A percentile compares a stretch with the other conserved stretches of the same genome.
Conservation (phyloP, 1,140 invertebrate genomes). For the Capitella teleta region DNA sequence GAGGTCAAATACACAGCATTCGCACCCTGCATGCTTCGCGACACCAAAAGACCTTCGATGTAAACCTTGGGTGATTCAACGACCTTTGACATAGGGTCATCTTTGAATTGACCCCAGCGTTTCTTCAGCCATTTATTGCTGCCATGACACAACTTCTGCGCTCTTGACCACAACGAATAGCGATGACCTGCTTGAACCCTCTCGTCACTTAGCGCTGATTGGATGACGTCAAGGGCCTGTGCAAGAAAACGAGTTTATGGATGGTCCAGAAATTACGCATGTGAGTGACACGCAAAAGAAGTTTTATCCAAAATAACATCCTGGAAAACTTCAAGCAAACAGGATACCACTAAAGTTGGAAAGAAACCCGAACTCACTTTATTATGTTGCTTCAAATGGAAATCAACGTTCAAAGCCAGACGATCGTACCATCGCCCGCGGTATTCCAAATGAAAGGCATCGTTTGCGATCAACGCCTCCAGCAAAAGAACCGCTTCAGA, state of each 20-base stretch:
- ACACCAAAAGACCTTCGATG: background rate
- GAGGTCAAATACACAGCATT: background rate
- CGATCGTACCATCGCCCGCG: constrained; percentile 48
- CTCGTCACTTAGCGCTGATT: constrained; percentile 35
- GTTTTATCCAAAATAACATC: too few relatives aligned
- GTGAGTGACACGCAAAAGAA: too few relatives aligned
- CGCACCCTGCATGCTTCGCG: background rate
- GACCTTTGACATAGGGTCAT: constrained; percentile 18
- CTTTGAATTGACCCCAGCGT: constrained; percentile 21
- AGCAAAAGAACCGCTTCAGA: constrained; percentile 42
- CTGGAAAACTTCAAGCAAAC: too few relatives aligned
- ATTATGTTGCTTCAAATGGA: constrained; percentile 43
- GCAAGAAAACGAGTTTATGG: too few relatives aligned
- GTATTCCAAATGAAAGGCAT: constrained; percentile 38
- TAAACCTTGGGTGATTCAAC: constrained; percentile 31
- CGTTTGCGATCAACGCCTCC: constrained; percentile 40
- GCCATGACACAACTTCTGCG: constrained; percentile 32
- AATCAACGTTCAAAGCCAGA: constrained; percentile 45
- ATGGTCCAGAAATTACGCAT: too few relatives aligned
- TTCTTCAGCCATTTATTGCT: constrained; percentile 16
- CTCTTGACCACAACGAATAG: constrained; percentile 40
- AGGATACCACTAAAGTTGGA: too few relatives aligned
- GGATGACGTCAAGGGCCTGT: constrained; percentile 36
- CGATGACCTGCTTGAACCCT: constrained; percentile 38
- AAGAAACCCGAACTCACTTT: constrained; percentile 18